These are phyloP conservation scores for Acropora tenuis DNA, from an alignment of 64 coral and sea anemone genomes.

Conservation along the genomic window DNA sequence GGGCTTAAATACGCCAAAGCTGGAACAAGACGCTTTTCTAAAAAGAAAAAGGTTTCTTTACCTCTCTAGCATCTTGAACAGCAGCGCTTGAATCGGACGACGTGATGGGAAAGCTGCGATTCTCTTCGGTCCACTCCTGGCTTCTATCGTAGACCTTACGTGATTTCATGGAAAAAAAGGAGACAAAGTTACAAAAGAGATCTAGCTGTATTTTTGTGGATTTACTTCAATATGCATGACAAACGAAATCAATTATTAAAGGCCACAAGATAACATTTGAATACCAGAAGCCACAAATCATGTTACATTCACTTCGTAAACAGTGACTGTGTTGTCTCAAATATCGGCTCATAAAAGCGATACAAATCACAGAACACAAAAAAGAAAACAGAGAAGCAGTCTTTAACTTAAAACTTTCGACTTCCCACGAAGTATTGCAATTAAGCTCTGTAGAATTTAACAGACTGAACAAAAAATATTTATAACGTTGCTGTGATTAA, in stretches of 20 bases:
- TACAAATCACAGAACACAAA: not conserved
- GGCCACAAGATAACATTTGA: constrained; percentile 21
- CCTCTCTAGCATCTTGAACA: constrained; percentile 72
- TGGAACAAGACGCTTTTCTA: not conserved
- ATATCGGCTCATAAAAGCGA: too few relatives aligned
- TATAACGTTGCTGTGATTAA: not conserved
- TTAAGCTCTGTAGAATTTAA: too few relatives aligned
- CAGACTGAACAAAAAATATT: too few relatives aligned
- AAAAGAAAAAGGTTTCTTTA: constrained; percentile 2
- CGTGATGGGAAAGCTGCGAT: constrained; percentile 41
- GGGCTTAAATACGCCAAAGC: too few relatives aligned
- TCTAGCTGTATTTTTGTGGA: not conserved
- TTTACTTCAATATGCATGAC: not conserved
- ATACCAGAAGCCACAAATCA: constrained; percentile 20
- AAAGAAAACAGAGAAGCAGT: not conserved
- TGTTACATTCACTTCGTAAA: not conserved
- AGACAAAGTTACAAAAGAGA: not conserved
- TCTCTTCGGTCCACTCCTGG: constrained; percentile 63
- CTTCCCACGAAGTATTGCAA: too few relatives aligned
- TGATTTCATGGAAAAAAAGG: not conserved
- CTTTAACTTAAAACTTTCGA: too few relatives aligned
- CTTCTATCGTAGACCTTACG: constrained; percentile 77
- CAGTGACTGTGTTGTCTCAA: not conserved
- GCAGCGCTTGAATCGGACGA: constrained; percentile 20
- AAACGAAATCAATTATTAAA: constrained; percentile 35